Conservation (phyloP, 2,888 invertebrate genomes). For the Gortyna flavago region DNA sequence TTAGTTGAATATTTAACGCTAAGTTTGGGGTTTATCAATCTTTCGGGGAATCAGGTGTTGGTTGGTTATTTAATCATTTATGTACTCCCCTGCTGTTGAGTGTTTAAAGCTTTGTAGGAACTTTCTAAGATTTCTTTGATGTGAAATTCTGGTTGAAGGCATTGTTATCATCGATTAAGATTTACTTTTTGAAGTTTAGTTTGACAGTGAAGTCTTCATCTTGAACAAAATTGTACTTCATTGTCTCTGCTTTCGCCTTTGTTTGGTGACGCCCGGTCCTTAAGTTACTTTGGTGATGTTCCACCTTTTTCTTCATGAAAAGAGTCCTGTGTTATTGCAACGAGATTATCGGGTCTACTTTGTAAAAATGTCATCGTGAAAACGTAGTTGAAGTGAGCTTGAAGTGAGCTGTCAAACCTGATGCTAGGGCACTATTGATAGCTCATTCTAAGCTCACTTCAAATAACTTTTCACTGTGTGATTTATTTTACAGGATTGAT, state of each 20-base stretch:
- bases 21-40: constrained; percentile 37
- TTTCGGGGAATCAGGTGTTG: constrained; percentile 44
- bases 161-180: neutral
- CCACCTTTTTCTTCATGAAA: neutral
- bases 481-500: too few relatives aligned
- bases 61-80: constrained; percentile 14
- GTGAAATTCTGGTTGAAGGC: neutral
- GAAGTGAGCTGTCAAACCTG: too few relatives aligned
- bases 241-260: neutral
- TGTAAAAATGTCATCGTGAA: too few relatives aligned
- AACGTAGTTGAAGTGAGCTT: too few relatives aligned
- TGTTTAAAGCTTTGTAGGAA: constrained; percentile 11
- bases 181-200: constrained; percentile 4
- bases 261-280: too few relatives aligned
- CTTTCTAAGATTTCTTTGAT: neutral
- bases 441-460: too few relatives aligned
- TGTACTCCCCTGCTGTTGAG: neutral
- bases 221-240: neutral
- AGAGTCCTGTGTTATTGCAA: neutral
- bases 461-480: too few relatives aligned
- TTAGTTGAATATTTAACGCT: constrained; percentile 46
- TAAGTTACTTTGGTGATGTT: neutral
- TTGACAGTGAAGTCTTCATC: neutral
- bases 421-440: too few relatives aligned
- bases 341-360: too few relatives aligned